These are phyloP conservation scores for Typhlomys cinereus DNA, from an alignment of 2,113 vertebrate genomes.

Conservation along the genomic window DNA sequence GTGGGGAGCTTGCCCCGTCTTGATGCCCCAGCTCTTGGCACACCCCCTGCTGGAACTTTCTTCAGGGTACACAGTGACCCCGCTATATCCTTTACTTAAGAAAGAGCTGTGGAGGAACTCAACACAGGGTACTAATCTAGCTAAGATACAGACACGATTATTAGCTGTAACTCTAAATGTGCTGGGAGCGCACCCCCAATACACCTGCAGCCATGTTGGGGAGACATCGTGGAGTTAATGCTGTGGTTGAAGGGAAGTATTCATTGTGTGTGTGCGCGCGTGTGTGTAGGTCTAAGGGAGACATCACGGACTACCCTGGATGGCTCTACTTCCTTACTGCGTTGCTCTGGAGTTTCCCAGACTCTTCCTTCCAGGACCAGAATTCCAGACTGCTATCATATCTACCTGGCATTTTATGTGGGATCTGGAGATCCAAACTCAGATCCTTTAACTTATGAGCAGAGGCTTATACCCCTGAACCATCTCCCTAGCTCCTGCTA, in stretches of 20 bases:
- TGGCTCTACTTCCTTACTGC: no score
- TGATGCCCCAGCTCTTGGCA: not conserved
- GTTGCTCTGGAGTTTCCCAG: no score
- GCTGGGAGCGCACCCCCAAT: fast-evolving
- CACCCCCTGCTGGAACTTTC: fast-evolving
- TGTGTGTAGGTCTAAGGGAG: not conserved
- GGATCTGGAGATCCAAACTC: not conserved
- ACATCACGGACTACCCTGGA: no score
- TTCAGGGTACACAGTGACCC: not conserved
- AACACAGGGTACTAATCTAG: not conserved
- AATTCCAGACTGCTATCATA: no score
- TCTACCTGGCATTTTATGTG: no score
- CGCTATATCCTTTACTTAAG: not conserved
- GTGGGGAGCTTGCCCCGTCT: no score
- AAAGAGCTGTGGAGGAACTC: no score
- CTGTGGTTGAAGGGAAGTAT: no score
- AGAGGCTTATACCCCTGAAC: not conserved
- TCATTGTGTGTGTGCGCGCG: not conserved
- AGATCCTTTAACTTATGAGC: no score
- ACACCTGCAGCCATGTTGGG: not conserved
- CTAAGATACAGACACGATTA: not conserved
- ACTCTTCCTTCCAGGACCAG: no score
- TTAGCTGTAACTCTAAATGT: not conserved
- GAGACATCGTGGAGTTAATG: not conserved
- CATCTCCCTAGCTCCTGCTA: not conserved